Evolutionary conservation across 2,113 vertebrate genomes (phyloP).

Genomic region (Apteryx owenii): DNA sequence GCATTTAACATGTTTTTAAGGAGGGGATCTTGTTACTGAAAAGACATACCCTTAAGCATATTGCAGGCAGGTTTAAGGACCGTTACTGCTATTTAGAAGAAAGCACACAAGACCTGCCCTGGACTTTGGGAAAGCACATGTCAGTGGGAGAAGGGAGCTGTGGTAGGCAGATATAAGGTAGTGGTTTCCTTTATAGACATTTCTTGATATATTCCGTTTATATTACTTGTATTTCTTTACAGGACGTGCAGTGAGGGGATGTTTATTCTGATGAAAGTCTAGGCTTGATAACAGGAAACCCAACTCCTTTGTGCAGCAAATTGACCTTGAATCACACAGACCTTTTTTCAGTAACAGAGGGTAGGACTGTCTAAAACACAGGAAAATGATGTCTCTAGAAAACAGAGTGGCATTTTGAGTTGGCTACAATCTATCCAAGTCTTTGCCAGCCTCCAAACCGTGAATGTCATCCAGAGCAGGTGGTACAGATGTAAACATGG

Average conservation of each 20-base stretch:
- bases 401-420: constrained; percentile 65
- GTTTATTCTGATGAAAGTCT: constrained; percentile 62
- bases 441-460: constrained; percentile 39
- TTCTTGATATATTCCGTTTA: background rate
- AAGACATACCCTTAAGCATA: background rate
- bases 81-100: background rate
- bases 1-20: background rate
- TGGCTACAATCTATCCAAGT: constrained; percentile 41
- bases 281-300: constrained; percentile 76
- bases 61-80: background rate
- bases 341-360: constrained; percentile 63
- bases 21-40: background rate
- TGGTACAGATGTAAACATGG: background rate
- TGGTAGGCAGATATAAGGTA: background rate
- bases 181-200: constrained; percentile 9
- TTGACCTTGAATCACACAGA: constrained; percentile 56
- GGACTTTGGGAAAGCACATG: background rate
- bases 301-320: constrained; percentile 29
- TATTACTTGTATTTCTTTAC: constrained; percentile 32
- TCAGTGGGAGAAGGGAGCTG: background rate
- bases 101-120: background rate
- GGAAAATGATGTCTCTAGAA: constrained; percentile 54
- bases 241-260: constrained; percentile 7
- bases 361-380: constrained; percentile 49
- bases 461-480: constrained; percentile 59